Percentiles rank a stretch among this genome's conserved stretches.
Conservation (phyloP, 2,113 vertebrate genomes). For the Macrotus californicus region DNA sequence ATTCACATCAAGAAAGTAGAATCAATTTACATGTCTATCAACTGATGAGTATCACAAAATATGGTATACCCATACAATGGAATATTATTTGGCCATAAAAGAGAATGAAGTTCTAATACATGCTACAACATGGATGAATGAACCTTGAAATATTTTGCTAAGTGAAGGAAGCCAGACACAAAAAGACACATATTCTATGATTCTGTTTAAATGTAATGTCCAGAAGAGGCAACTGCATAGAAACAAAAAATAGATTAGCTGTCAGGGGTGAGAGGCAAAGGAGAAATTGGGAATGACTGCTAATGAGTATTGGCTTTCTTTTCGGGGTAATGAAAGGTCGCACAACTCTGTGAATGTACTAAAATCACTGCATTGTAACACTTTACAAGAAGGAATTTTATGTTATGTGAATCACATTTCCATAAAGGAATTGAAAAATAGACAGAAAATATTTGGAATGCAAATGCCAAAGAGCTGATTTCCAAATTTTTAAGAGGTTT, state of each 20-base stretch:
- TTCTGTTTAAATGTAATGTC: too few species aligned
- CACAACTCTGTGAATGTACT: too few species aligned
- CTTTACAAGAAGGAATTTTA: neutral
- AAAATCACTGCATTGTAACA: too few species aligned
- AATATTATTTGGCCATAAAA: slow-evolving; percentile 1
- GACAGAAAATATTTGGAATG: neutral
- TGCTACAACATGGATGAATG: neutral
- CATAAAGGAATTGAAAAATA: neutral
- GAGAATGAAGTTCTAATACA: neutral
- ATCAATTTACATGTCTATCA: neutral
- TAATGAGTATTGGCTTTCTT: too few species aligned
- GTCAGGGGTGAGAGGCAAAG: too few species aligned
- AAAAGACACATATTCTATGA: too few species aligned
- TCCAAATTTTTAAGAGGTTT: neutral
- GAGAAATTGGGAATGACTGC: too few species aligned
- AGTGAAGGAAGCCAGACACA: neutral
- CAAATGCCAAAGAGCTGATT: neutral
- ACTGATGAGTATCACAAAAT: neutral
- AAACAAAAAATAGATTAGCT: too few species aligned
- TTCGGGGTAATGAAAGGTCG: too few species aligned
- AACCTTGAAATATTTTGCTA: neutral
- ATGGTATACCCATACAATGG: neutral
- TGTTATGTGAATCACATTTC: neutral
- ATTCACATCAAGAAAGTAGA: neutral
- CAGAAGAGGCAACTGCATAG: too few species aligned